Percentiles rank a stretch among this genome's conserved stretches.
Conservation (phyloP, 1,140 invertebrate genomes). For the Prorops nasuta region DNA sequence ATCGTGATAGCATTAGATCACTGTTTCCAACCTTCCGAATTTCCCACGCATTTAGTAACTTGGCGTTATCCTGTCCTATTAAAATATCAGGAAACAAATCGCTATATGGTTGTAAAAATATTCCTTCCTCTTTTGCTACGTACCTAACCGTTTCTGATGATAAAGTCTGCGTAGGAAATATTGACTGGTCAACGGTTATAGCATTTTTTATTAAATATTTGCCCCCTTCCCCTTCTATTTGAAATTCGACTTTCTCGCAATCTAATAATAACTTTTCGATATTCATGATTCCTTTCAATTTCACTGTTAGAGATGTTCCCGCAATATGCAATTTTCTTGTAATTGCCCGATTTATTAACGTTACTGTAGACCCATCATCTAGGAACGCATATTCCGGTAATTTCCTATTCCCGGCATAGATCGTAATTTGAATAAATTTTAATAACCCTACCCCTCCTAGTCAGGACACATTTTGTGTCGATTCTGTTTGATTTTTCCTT, state of each 20-base stretch:
- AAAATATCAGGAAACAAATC: background rate
- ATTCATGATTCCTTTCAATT: background rate
- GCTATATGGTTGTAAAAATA: background rate
- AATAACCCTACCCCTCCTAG: background rate
- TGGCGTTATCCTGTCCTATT: constrained; percentile 12
- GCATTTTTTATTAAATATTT: background rate
- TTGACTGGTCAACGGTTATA: background rate
- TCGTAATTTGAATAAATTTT: constrained; percentile 18
- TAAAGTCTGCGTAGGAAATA: constrained; percentile 5
- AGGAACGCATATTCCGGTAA: constrained; percentile 15
- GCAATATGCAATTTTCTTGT: constrained; percentile 10
- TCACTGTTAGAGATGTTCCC: background rate
- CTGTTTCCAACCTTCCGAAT: background rate
- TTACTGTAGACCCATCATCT: constrained; percentile 24
- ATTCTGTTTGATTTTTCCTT: no score
- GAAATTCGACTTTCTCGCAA: background rate
- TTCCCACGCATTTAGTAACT: constrained; percentile 5
- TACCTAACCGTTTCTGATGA: background rate
- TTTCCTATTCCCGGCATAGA: background rate
- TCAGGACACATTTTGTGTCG: background rate
- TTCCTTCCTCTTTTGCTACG: background rate
- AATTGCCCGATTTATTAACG: constrained; percentile 15
- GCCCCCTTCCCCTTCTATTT: background rate
- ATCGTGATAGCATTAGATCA: background rate
- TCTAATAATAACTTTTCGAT: background rate